Conservation (phyloP, 1,140 invertebrate species). For the Leptonema lineaticorne region DNA sequence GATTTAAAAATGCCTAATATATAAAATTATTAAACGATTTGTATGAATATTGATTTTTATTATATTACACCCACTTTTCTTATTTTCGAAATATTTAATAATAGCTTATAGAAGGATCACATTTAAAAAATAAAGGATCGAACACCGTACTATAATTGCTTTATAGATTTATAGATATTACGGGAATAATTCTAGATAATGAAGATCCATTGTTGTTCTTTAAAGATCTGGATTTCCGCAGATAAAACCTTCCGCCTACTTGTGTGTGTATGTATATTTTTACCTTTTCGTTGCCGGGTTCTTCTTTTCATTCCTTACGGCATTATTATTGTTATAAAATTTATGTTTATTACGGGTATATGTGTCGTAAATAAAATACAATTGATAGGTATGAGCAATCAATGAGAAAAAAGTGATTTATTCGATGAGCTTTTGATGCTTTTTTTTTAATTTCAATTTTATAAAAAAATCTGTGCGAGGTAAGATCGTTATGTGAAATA, state of each 20-base stretch:
- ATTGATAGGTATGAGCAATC: slow-evolving; percentile 10
- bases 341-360: slow-evolving; percentile 22
- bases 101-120: too few species aligned
- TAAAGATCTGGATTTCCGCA: slow-evolving; percentile 25
- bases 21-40: too few species aligned
- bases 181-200: not conserved
- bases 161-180: slow-evolving; percentile 3
- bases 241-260: slow-evolving; percentile 13
- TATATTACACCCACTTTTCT: too few species aligned
- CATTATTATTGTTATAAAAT: slow-evolving; percentile 11
- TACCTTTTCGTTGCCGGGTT: too few species aligned
- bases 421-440: too few species aligned
- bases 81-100: too few species aligned
- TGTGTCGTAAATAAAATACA: not conserved
- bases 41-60: too few species aligned
- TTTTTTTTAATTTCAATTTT: too few species aligned
- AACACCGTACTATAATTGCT: not conserved
- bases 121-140: not conserved
- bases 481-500: not conserved
- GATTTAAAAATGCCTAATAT: too few species aligned
- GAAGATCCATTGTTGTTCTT: slow-evolving; percentile 27
- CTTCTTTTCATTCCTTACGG: too few species aligned
- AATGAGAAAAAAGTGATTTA: slow-evolving; percentile 20
- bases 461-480: not conserved
- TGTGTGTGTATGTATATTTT: not conserved